Base-by-base conservation (phyloP, 2,888 invertebrate species). In the Liodrosophila aerea region DNA sequence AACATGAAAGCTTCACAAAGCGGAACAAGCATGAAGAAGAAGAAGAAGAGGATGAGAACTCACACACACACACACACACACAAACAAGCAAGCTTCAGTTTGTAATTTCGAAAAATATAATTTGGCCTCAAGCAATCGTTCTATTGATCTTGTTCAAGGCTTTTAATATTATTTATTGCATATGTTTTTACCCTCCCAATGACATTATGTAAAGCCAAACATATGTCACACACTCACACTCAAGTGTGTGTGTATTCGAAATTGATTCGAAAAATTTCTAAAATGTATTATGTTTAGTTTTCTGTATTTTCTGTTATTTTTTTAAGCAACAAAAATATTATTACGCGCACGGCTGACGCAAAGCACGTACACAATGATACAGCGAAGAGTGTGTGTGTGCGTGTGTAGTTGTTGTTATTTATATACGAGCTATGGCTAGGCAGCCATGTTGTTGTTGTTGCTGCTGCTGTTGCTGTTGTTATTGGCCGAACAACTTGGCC, bases 281-380 rank as follows among this genome's bases (percentile, higher is more conserved):
- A 62, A 60, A 51, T 13, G 37, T 67, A 40, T 57, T 39, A 39
- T 59, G 50, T 59, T 51, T 49, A 16, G 31, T 40, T 34, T 52
- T 45, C 41, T 51, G 44, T 53, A 46, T 47, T 52, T 36, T 44
- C 53, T 50, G 46, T 58, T 31, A 7, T 29, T 27, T 40, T 54
- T 52, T 37, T 44, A 13, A 45, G 12, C 52, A 63, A 58, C 41
- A 60, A 54, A 63, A 64, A 43, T 64, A 64, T 56, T 70, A 51
- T 68, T 76, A 68, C 59, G 73, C 34, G 64, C 50, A 44, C 36
- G 60, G 60, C 73, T 78, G 81, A 78, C 77, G 81, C 77, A 77
- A 66, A 72, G 68, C 78, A 78, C 78, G 73, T 77, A 73, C 75
- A 75, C 66, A 67, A 30, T 16, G 54, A 69, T 47, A 67, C 31